These are phyloP conservation scores for Lithobates sylvaticus DNA, from an alignment of 2,797 vertebrate species.

Conservation along the genomic window DNA sequence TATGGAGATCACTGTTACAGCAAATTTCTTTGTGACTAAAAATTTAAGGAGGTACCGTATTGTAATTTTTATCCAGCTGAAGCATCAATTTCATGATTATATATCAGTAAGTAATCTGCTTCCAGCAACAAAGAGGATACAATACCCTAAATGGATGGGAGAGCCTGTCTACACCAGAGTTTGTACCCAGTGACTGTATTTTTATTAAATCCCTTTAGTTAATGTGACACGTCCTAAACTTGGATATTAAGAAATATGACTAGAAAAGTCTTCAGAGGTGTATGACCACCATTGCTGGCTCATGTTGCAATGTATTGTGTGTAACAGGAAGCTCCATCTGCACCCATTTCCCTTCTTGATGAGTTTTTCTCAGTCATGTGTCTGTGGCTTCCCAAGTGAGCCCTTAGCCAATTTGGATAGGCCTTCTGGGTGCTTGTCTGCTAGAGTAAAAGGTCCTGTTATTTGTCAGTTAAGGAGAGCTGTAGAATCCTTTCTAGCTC, in stretches of 20 bases:
- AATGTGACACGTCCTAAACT: background rate
- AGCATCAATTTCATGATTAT: background rate
- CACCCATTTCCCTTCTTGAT: conserved; percentile 20
- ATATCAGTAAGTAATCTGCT: background rate
- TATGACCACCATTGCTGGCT: conserved; percentile 41
- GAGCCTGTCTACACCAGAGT: background rate
- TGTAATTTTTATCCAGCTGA: background rate
- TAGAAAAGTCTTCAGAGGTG: conserved; percentile 36
- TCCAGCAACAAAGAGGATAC: conserved; percentile 6
- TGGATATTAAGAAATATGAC: background rate
- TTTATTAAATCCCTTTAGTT: conserved; percentile 11
- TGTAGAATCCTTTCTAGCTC: conserved; percentile 93
- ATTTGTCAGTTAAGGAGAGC: conserved; percentile 95
- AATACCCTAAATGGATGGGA: background rate
- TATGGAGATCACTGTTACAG: conserved; percentile 22
- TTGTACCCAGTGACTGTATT: background rate
- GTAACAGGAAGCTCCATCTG: background rate
- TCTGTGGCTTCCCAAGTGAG: conserved; percentile 1
- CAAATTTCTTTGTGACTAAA: background rate
- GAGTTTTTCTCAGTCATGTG: conserved; percentile 25
- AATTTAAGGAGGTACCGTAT: conserved; percentile 30
- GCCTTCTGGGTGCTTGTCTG: conserved; percentile 11
- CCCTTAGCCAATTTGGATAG: background rate
- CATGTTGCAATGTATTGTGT: conserved; percentile 49
- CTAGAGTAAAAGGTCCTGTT: conserved; percentile 61